Evolutionary conservation across 37 sponge, comb jelly and placozoan genomes (phyloP), one percentile per base, ranked within the genome.

Genomic region (Theonella swinhoei): DNA sequence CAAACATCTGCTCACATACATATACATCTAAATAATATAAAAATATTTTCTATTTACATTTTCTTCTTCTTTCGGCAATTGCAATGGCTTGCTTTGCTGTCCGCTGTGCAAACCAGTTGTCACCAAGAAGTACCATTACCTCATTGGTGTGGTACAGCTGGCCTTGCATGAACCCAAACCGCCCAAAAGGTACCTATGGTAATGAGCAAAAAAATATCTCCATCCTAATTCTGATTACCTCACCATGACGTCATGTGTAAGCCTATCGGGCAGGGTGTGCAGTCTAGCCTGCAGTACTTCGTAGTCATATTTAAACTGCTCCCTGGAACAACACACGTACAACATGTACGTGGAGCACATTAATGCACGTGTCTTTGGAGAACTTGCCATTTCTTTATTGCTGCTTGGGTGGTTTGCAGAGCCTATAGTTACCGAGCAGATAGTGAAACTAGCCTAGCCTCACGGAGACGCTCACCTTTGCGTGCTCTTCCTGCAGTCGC

Each of bases 71-170:
- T 7, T 85, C 87, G 19, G 64, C 89, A 58, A 96, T 91, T 36
- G 78, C 95, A 4, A 62, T 1, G 17, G 95, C 95, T 30, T 97
- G 83, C 29, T 90, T 74, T 24, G 91, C 88, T 2, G 97, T 73
- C 58, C 90, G 71, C 73, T 89, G 64, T 7, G 82, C 87, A 89
- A 97, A 97, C 97, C 95, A 97, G 88, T 94, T 97, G 63, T 97
- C 97, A 25, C 97, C 97, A 14, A 97, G 83, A 39, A 92, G 64
- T 30, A 92, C 97, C 64, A 87, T 63, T 41, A 97, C 62, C 77
- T 97, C 97, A 74, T 97, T 97, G 71, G 95, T 97, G 65, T 92
- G 88, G 42, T 94, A 85, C 60, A 97, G 64, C 39, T 87, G 88
- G 11, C 97, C 97, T 23, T 88, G 95, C 82, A 94, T 90, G 67